These are phyloP conservation scores for Tiaroga cobitis DNA, from an alignment of 2,797 vertebrate species.

Conservation along the genomic window DNA sequence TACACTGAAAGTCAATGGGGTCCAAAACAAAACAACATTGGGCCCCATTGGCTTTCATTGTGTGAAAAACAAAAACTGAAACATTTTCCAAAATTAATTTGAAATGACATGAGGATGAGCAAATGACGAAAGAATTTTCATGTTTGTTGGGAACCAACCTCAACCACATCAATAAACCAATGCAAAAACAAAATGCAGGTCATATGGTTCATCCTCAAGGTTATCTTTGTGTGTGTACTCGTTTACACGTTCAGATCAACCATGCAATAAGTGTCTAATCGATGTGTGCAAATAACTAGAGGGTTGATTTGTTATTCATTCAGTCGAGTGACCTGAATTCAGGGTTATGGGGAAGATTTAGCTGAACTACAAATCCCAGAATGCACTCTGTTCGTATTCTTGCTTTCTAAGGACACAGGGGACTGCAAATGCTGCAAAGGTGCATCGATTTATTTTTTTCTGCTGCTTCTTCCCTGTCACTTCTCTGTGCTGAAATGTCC, in stretches of 20 bases:
- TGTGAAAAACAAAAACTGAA: background rate
- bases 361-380: constrained; percentile 56
- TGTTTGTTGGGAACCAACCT: background rate
- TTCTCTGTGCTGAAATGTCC: constrained; percentile 42
- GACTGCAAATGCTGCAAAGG: constrained; percentile 17
- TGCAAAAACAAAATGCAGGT: constrained; percentile 18
- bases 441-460: constrained; percentile 44
- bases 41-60: background rate
- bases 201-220: constrained; percentile 17
- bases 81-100: background rate
- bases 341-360: constrained; percentile 14
- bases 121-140: background rate
- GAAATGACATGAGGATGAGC: background rate
- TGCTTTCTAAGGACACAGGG: constrained; percentile 18
- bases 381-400: constrained; percentile 19
- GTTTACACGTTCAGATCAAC: background rate
- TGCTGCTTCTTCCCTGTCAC: constrained; percentile 31
- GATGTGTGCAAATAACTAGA: background rate
- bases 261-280: background rate
- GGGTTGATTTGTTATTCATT: background rate
- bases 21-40: background rate
- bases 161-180: constrained; percentile 15
- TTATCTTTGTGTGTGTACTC: constrained; percentile 3
- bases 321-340: constrained; percentile 41
- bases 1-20: background rate